Conservation (phyloP, 30 jellyfish, hydroid and myxozoan species). For the Morbakka virulenta region DNA sequence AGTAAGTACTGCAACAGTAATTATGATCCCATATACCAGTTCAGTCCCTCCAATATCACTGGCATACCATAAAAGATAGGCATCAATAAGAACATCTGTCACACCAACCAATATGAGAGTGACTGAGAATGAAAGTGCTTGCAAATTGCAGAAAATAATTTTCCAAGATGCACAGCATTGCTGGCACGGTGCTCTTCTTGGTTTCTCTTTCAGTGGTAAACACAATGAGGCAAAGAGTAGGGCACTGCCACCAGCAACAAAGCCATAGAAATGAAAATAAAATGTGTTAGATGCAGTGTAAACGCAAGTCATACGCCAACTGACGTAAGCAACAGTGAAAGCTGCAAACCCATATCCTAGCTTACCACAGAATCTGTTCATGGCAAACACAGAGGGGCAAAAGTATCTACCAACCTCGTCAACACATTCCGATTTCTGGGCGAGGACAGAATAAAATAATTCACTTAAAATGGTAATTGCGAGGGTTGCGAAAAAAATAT, state of each 20-base stretch:
- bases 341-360: slow-evolving; percentile 59
- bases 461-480: slow-evolving; percentile 48
- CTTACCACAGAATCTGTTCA: slow-evolving; percentile 52
- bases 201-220: slow-evolving; percentile 35
- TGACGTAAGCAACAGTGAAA: slow-evolving; percentile 40
- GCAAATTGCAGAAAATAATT: slow-evolving; percentile 37
- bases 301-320: slow-evolving; percentile 38
- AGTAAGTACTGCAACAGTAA: slow-evolving; percentile 45
- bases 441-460: slow-evolving; percentile 36
- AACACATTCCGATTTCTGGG: slow-evolving; percentile 45
- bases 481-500: slow-evolving; percentile 30
- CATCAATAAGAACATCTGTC: slow-evolving; percentile 53
- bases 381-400: slow-evolving; percentile 14
- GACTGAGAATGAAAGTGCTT: slow-evolving; percentile 28
- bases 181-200: slow-evolving; percentile 14
- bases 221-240: slow-evolving; percentile 28
- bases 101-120: slow-evolving; percentile 60
- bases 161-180: slow-evolving; percentile 28
- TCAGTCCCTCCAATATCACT: slow-evolving; percentile 51
- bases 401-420: slow-evolving; percentile 23
- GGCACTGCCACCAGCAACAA: slow-evolving; percentile 55
- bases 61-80: slow-evolving; percentile 66
- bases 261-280: slow-evolving; percentile 65
- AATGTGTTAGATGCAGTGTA: slow-evolving; percentile 37
- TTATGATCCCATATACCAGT: slow-evolving; percentile 37